phyloP scores from a whole-genome alignment of 2,797 vertebrate genomes.

The Cynopterus sphinx region DNA sequence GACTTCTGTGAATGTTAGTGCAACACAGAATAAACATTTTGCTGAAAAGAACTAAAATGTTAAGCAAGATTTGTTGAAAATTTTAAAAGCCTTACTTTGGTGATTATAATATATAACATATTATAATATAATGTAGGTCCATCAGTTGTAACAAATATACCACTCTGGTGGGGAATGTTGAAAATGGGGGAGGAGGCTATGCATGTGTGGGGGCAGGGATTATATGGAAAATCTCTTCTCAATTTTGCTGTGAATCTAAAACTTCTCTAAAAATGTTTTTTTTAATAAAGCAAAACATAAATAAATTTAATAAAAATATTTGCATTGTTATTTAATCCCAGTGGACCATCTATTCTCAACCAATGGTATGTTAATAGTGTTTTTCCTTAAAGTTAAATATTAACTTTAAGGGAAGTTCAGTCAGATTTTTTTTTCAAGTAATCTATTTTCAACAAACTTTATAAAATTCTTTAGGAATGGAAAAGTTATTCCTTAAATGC shows the following conservation, averaged over 20 bases:
- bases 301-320: background rate
- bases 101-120: background rate
- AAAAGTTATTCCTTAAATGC: background rate
- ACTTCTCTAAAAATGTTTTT: background rate
- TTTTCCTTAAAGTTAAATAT: background rate
- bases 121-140: background rate
- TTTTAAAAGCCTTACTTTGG: background rate
- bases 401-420: background rate
- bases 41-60: constrained; percentile 9
- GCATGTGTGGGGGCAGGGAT: background rate
- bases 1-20: background rate
- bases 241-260: background rate
- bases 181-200: background rate
- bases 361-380: background rate
- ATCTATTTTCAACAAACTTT: background rate
- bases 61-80: background rate
- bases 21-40: background rate
- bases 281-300: background rate
- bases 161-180: background rate
- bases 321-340: background rate
- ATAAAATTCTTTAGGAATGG: background rate
- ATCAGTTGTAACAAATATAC: background rate
- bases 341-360: background rate
- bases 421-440: background rate
- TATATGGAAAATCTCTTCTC: background rate